These are phyloP conservation scores for Telmatherina bonti DNA, from an alignment of 2,797 vertebrate genomes.

Conservation along the genomic window DNA sequence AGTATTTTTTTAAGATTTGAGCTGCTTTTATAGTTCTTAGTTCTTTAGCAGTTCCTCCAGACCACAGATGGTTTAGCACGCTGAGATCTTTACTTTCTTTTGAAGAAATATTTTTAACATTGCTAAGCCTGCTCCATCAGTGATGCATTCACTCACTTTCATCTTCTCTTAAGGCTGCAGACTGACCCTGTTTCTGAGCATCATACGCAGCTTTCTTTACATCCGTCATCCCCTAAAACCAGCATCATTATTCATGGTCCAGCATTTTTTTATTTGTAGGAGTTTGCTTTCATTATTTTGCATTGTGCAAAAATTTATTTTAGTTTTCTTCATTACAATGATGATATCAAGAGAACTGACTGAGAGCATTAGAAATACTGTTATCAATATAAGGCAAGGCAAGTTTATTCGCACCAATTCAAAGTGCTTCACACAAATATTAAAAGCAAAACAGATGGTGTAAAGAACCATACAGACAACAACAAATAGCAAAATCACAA, in stretches of 20 bases:
- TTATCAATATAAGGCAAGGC: too few species aligned
- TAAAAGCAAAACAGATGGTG: too few species aligned
- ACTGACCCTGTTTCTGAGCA: constrained; percentile 29
- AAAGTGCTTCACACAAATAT: too few species aligned
- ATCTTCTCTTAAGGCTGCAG: constrained; percentile 45
- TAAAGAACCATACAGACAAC: too few species aligned
- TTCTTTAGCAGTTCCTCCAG: constrained; percentile 29
- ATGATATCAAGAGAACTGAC: too few species aligned
- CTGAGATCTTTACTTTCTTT: constrained; percentile 52
- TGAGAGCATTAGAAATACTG: too few species aligned
- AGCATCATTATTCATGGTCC: constrained; percentile 23
- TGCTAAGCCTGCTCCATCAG: constrained; percentile 11
- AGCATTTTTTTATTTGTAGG: background rate
- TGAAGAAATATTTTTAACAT: constrained; percentile 53
- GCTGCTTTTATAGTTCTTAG: constrained; percentile 59
- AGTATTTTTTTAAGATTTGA: constrained; percentile 28
- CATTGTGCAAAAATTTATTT: too few species aligned
- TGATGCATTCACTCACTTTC: constrained; percentile 57
- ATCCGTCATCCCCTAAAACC: constrained; percentile 17
- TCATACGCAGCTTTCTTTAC: constrained; percentile 15
- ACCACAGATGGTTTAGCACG: constrained; percentile 23
- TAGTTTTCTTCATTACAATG: too few species aligned
- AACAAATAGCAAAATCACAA: too few species aligned
- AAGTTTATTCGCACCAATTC: too few species aligned
- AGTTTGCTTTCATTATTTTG: background rate